phyloP scores from a whole-genome alignment of 2,797 vertebrate genomes.

The Lepus townsendii region DNA sequence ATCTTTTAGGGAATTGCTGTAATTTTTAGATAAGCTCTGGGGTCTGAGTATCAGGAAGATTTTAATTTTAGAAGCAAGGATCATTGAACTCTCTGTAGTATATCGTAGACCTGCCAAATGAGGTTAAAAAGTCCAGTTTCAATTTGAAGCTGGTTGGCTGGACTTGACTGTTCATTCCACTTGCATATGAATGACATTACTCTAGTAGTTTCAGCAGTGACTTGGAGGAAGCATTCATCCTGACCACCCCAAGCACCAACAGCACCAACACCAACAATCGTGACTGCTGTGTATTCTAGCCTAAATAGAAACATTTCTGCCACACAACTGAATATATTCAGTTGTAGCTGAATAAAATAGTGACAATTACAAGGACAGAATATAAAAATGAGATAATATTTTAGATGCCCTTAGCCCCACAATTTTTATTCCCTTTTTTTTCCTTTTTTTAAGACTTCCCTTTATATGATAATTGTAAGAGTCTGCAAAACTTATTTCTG shows the following conservation, averaged over 20 bases:
- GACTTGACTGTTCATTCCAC: neutral
- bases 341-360: slow-evolving; percentile 14
- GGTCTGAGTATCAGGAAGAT: neutral
- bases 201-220: slow-evolving; percentile 32
- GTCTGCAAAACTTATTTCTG: neutral
- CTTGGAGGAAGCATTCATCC: neutral
- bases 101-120: neutral
- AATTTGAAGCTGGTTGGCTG: slow-evolving; percentile 13
- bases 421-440: neutral
- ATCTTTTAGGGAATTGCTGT: slow-evolving; percentile 1
- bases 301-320: neutral
- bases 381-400: neutral
- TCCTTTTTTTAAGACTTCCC: neutral
- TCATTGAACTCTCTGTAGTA: neutral
- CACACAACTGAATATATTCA: neutral
- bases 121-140: slow-evolving; percentile 21
- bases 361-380: neutral
- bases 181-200: slow-evolving; percentile 8
- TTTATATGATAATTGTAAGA: neutral
- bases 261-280: neutral
- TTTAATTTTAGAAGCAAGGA: slow-evolving; percentile 49
- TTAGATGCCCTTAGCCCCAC: neutral
- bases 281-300: neutral
- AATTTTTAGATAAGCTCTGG: neutral
- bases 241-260: neutral